Base-by-base conservation (phyloP, 2,888 invertebrate species). In the Hypomecis punctinalis region DNA sequence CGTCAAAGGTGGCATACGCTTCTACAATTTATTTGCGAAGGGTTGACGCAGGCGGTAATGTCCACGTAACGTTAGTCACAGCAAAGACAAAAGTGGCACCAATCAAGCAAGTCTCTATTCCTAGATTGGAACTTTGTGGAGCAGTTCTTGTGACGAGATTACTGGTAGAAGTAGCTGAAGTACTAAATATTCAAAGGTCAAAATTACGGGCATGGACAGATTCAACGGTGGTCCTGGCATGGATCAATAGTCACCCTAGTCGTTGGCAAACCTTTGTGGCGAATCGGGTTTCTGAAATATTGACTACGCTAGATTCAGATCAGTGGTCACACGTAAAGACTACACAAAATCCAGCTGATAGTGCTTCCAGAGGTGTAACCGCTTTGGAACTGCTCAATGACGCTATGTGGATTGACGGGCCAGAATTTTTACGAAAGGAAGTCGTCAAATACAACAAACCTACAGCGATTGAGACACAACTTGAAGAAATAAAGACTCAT, bases 51-150 rank as follows among this genome's bases (percentile, higher is more conserved):
- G 33, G 63, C 8, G 63, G 53, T n/a, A 11, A 13, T 0, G 53
- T 69, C 9, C 69, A 13, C 8, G 23, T 36, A n/a, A 11, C 57
- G 1, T 11, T 66, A n/a, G n/a, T 56, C 3, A 46, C 66, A 5
- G 49, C 63, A 23, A 43, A 67, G 40, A 73, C 0, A 9, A 66
- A 66, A 23, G 74, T 76, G 7, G 73, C 73, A 0, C 75, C 73
- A 5, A 42, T 72, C 4, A 76, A 75, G 61, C 23, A 23, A 23
- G 23, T 23, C 23, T 23, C 23, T 23, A 23, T 23, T 23, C 23
- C 23, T 23, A 23, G 61, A 13, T 51, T 75, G 5, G 74, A 76
- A 49, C 55, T 76, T 1, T 71, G 72, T 48, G 71, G 62, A 37
- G 33, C 35, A 39, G 11, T 36, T 37, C n/a, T 13, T 5, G 45